These are phyloP conservation scores for Heterodera filipjevi DNA, from an alignment of 2,888 invertebrate species.

Conservation along the genomic window DNA sequence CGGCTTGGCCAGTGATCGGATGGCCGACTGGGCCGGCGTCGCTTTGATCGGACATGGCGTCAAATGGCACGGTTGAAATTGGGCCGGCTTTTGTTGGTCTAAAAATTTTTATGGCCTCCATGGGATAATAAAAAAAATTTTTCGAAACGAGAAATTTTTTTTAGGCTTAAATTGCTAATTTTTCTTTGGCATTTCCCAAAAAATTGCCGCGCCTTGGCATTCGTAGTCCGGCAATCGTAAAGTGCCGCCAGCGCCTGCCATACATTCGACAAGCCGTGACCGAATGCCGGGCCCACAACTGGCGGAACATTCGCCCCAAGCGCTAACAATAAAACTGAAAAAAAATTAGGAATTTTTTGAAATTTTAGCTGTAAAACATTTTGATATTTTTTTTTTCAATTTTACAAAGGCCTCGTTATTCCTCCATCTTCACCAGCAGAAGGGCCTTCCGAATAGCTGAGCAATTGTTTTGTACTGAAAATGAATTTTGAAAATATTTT, in stretches of 20 bases:
- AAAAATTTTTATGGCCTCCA: too few relatives aligned
- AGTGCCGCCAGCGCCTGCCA: slow-evolving; percentile 56
- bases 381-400: slow-evolving; percentile 2
- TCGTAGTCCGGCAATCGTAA: slow-evolving; percentile 63
- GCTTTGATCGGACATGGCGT: slow-evolving; percentile 6
- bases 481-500: background rate
- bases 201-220: slow-evolving; percentile 52
- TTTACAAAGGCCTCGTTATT: slow-evolving; percentile 38
- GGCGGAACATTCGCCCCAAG: slow-evolving; percentile 47
- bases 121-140: too few relatives aligned
- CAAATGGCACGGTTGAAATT: slow-evolving; percentile 60
- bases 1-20: slow-evolving; percentile 35
- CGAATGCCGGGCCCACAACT: slow-evolving; percentile 52
- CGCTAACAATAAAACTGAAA: slow-evolving; percentile 40
- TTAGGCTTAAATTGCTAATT: too few relatives aligned
- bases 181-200: slow-evolving; percentile 10
- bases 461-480: slow-evolving; percentile 2
- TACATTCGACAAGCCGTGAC: slow-evolving; percentile 47
- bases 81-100: slow-evolving; percentile 56
- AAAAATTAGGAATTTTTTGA: slow-evolving; percentile 15
- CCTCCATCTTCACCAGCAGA: slow-evolving; percentile 8
- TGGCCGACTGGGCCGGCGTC: slow-evolving; percentile 33
- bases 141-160: too few relatives aligned
- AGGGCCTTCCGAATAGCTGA: background rate
- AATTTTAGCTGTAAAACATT: slow-evolving; percentile 34